Evolutionary conservation across 2,888 invertebrate species (phyloP), one percentile per base, ranked within the genome.

Genomic region (Cabera pusaria): DNA sequence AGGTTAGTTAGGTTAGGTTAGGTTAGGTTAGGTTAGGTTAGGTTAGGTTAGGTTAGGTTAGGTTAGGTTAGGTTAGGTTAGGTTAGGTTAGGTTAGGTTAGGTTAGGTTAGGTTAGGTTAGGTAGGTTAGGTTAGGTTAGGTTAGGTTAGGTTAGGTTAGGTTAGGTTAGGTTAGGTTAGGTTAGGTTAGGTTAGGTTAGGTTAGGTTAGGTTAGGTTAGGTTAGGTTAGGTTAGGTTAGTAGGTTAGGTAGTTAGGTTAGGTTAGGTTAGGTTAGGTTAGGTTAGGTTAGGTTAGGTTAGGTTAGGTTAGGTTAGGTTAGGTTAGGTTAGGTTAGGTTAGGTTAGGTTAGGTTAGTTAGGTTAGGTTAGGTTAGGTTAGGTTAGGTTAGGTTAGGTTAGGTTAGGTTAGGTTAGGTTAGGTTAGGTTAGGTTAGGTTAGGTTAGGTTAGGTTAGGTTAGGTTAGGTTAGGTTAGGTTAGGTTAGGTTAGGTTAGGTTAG

Each of bases 171-270:
- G 44, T 44, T 43, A 44, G 44, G 44, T 44, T 44, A 35, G 33
- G 39, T 39, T 38, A 38, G 38, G 39, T 33, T 39, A 39, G 39
- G 39, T 37, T 37, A 36, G 36, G 36, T 37, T 37, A 37, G 37
- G 37, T 37, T 39, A 39, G 39, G 39, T 39, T 36, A 36, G 36
- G 36, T 36, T 36, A 28, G 36, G 36, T 36, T 36, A 36, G 36
- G 36, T 36, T 36, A 36, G 36, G 39, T 22, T 32, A 28, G 33
- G 53, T 50, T 52, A 50, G 52, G 52, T 50, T 52, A 43, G 39
- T 47, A 36, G 39, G 44, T 36, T 40, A 41, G 44, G 40, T 40
- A 36, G 32, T 43, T 47, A 40, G 35, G 34, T 32, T 44, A 43
- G 39, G 40, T 40, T 40, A 41, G 37, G 37, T 45, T 36, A 45